Evolutionary conservation across 64 coral and sea anemone genomes (phyloP), one percentile per base, ranked within the genome.

Genomic region (Astreopora myriophthalma): DNA sequence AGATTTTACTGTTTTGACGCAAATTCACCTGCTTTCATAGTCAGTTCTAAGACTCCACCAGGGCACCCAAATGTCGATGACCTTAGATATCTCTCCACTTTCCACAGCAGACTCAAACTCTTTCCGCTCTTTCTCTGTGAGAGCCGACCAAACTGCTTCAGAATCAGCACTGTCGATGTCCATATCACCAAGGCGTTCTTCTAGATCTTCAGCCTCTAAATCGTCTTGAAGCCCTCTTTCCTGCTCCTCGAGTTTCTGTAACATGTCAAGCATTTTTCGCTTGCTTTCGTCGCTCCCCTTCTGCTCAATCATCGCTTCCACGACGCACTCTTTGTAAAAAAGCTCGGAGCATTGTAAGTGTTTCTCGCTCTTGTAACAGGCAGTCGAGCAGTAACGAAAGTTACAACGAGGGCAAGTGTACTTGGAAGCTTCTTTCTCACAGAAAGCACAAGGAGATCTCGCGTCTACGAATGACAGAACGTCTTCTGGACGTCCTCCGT

Each of bases 361-460:
- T 77, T 95, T 98, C 58, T 86, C 49, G 52, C 90, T 90, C 22
- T 81, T 95, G 44, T 98, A 98, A 65, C 96, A 98, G 32, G 39
- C 35, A 90, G 85, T 62, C 25, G 96, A 98, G 75, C 96, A 98
- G 58, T 98, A 98, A 28, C 80, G 71, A 28, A 48, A 75, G 87
- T 87, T 93, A 80, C 97, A 99, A 23, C 88, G 92, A 27, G 97
- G 94, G 35, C 97, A 99, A 3, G 97, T 96, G 87, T 99, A 99
- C 70, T 96, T 99, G 35, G 97, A 90, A 48, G 68, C 20, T 25
- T 94, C 77, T 12, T 94, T 88, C 24, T 33, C 46, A 61, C 97
- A 99, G 52, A 99, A 94, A 31, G 48, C 75, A 70, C 94, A 96
- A 69, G 66, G 22, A 71, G 71, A 75, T 48, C 34, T 40, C 29